phyloP scores from a whole-genome alignment of 2,113 vertebrate genomes.

The Ptychochromis oligacanthus region DNA sequence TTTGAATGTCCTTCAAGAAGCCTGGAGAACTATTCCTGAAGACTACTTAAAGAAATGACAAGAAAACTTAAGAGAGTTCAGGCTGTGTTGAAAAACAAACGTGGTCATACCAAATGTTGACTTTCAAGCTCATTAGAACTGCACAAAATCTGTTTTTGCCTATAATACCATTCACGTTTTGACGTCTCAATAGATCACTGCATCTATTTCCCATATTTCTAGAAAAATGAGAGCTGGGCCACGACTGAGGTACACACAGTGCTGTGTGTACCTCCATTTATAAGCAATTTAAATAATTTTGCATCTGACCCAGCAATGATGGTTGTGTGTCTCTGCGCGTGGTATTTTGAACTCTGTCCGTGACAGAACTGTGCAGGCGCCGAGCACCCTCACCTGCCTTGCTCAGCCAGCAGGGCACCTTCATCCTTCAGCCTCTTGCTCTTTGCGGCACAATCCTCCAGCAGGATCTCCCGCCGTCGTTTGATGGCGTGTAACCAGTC shows the following conservation, averaged over 20 bases:
- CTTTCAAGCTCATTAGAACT: not conserved
- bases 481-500: constrained; percentile 87
- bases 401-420: constrained; percentile 86
- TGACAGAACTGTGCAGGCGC: not conserved
- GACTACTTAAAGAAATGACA: not conserved
- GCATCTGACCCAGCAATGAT: not conserved
- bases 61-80: too few relatives aligned
- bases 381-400: constrained; percentile 82
- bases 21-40: not conserved
- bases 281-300: not conserved
- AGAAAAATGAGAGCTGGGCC: not conserved
- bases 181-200: not conserved
- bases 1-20: not conserved
- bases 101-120: not conserved
- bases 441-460: constrained; percentile 84
- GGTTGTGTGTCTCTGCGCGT: not conserved
- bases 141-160: not conserved
- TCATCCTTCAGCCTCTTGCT: constrained; percentile 90
- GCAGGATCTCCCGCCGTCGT: constrained; percentile 82
- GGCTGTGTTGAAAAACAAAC: not conserved
- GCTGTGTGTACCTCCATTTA: not conserved
- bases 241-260: not conserved
- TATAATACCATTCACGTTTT: not conserved
- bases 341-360: not conserved
- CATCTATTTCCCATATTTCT: not conserved